Evolutionary conservation across 1,140 invertebrate species (phyloP), one percentile per base, ranked within the genome.

Genomic region (Drosophila triauraria): DNA sequence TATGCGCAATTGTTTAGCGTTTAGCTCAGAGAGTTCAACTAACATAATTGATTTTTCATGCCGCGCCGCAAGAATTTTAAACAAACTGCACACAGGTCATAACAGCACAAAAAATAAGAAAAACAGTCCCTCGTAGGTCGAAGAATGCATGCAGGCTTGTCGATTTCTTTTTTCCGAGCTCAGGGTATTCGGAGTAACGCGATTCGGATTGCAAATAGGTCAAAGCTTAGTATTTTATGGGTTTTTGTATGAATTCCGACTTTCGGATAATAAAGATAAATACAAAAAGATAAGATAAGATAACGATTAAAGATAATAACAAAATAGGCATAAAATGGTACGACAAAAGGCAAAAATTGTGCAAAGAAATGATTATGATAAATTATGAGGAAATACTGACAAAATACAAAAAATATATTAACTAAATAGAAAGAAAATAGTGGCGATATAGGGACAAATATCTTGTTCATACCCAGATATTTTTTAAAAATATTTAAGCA

Each of bases 1-100:
- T 90, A 90, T 90, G 85, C 85, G 86, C 85, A 88, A 90, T 88
- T 90, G 85, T 85, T 88, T 88, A 87, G 84, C 77, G 77, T 77
- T 86, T 82, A 87, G 79, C 83, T 87, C 51, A 35, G 58, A 81
- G 77, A 79, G 71, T 88, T 88, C 71, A 79, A 27, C 67, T 60
- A 72, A 82, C 81, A 82, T 90, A 90, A 90, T 90, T 90, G 85
- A 90, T 90, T 90, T 90, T 85, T 81, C 71, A 75, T 79, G 77
- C 51, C 64, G 71, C 64, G 75, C 58, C 64, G 65, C 69, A 63
- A 78, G 74, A 78, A 82, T 78, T 82, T 81, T 56, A 72, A 68
- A 43, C 54, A 80, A 78, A 75, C 48, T 61, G 70, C 62, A 67
- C 62, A 44, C 53, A 56, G 53, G 69, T 71, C 69, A 72, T 50